Conservation (phyloP, 2,113 vertebrate species). For the Aepyceros melampus region DNA sequence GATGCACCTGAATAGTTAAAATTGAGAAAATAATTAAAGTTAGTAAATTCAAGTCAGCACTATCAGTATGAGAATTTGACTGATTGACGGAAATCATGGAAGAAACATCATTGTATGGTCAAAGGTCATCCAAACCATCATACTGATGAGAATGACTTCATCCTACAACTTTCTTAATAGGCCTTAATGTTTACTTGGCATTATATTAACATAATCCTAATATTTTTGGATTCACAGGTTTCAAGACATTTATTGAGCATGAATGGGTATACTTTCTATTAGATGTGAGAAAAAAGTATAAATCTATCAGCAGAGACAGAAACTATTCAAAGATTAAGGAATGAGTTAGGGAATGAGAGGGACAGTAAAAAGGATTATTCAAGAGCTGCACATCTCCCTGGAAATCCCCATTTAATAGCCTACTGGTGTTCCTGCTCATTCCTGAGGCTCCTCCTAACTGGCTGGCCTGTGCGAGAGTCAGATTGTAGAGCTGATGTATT, state of each 20-base stretch:
- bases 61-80: not conserved
- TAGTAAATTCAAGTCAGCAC: not conserved
- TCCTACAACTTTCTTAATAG: not conserved
- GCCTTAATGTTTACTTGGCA: not conserved
- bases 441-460: not conserved
- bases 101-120: not conserved
- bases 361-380: not conserved
- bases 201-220: not conserved
- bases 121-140: not conserved
- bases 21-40: constrained; percentile 17
- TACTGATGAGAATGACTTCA: not conserved
- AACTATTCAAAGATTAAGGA: not conserved
- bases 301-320: not conserved
- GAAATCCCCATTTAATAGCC: not conserved
- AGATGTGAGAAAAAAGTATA: not conserved
- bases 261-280: not conserved
- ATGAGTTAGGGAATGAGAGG: not conserved
- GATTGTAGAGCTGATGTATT: not conserved
- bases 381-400: not conserved
- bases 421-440: not conserved
- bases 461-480: not conserved
- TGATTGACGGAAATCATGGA: not conserved
- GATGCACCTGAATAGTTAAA: constrained; percentile 78
- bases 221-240: not conserved
- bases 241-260: not conserved